Conservation (phyloP, 2,113 vertebrate genomes). For the Scatophagus argus region DNA sequence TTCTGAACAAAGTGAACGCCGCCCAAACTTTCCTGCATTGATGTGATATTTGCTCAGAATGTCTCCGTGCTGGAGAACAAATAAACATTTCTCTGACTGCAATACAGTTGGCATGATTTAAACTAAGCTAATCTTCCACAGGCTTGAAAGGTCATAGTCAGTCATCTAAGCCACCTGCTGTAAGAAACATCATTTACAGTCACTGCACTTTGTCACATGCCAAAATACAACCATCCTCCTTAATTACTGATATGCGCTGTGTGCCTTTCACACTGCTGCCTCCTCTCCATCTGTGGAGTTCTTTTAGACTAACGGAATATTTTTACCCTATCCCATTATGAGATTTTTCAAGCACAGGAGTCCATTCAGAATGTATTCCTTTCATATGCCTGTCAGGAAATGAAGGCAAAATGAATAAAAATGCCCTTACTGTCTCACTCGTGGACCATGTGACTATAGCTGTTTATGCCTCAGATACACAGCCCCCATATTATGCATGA, state of each 20-base stretch:
- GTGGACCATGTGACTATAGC: constrained; percentile 59
- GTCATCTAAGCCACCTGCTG: constrained; percentile 18
- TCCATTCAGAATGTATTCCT: constrained; percentile 51
- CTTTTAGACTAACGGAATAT: constrained; percentile 31
- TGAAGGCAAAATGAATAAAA: constrained; percentile 58
- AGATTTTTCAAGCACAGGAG: constrained; percentile 24
- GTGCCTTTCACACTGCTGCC: background rate
- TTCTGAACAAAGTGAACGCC: background rate
- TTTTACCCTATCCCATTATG: constrained; percentile 27
- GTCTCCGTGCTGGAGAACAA: background rate
- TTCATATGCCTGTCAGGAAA: constrained; percentile 65
- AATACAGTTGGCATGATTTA: constrained; percentile 9
- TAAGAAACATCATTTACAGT: constrained; percentile 6
- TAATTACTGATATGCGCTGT: constrained; percentile 20
- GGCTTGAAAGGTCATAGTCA: background rate
- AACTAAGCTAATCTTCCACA: background rate
- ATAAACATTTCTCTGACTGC: background rate
- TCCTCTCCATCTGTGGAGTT: constrained; percentile 27
- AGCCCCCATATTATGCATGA: constrained; percentile 35
- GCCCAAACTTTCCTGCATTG: background rate
- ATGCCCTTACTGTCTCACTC: constrained; percentile 44
- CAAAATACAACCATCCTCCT: constrained; percentile 14
- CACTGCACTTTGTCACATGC: background rate
- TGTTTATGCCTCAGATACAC: constrained; percentile 57
- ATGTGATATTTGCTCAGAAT: background rate